Percentiles rank a stretch among this genome's conserved stretches.
Conservation (phyloP, 1,140 invertebrate genomes). For the Pomacea maculata region DNA sequence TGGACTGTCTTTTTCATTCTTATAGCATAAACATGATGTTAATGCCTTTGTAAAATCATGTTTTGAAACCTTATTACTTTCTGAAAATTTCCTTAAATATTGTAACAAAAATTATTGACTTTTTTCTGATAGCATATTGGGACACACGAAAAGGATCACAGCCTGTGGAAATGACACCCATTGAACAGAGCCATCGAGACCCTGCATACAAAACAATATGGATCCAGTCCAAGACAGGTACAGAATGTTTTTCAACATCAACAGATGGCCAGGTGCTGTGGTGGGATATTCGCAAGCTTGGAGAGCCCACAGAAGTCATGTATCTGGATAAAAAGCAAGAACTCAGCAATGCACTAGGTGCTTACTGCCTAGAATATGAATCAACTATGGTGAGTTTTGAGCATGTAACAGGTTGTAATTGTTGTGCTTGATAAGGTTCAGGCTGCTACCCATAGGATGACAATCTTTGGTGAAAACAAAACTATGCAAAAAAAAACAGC, state of each 20-base stretch:
- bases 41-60: too few species aligned
- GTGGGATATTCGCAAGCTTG: conserved; percentile 90
- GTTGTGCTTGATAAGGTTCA: too few species aligned
- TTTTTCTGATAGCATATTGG: conserved; percentile 56
- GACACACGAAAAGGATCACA: conserved; percentile 66
- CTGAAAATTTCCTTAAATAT: neutral
- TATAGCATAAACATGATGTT: too few species aligned
- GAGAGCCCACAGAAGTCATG: conserved; percentile 81
- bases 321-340: conserved; percentile 83
- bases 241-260: conserved; percentile 84
- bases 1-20: too few species aligned
- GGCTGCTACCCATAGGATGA: too few species aligned
- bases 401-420: too few species aligned
- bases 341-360: conserved; percentile 79
- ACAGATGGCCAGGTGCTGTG: conserved; percentile 84
- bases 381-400: conserved; percentile 74
- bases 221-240: conserved; percentile 67
- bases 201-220: conserved; percentile 65
- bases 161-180: conserved; percentile 63
- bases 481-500: too few species aligned
- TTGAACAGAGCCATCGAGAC: conserved; percentile 66
- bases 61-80: too few species aligned
- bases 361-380: conserved; percentile 89
- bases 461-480: too few species aligned
- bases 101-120: neutral